Evolutionary conservation across 2,113 vertebrate species (phyloP), one percentile per base, ranked within the genome.

Genomic region (Microtus pennsylvanicus): DNA sequence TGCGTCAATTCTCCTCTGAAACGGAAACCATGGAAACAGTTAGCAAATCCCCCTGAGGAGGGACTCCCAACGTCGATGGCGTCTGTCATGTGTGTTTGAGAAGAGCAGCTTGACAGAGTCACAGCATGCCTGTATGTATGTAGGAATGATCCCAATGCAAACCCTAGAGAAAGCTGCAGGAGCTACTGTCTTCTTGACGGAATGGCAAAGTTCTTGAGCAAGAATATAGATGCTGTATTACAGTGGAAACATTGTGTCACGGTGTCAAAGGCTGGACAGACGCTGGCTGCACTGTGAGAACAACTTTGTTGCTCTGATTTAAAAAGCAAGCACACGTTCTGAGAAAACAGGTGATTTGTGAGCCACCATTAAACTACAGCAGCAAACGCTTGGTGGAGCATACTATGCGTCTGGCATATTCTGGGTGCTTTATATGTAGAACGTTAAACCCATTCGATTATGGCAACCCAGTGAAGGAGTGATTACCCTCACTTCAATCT

Each of bases 11-110:
- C 91, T 42, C 58, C 90, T 87, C 61, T 93, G 97, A 97, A 94
- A 95, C 90, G 96, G 98, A 98, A 98, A 93, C 97, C 97, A 98
- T 96, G 70, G 90, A 58, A 94, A 95, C 85, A 19, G 58, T 91
- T 96, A 75, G 22, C 78, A 83, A 97, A 96, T 96, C 94, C 45
- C 92, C 2, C 47, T 19, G 90, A 82, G 95, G 78, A 50, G 61
- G 90, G 35, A 92, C 77, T 83, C 82, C 47, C 55, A 19, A 4
- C 55, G 10, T 7, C 24, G 22, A 55, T 24, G 47, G 28, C 17
- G n/a, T 7, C 22, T 33, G 78, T 26, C 83, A n/a, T 1, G 0
- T 42, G 72, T 47, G 26, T 70, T 35, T 61, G 89, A 77, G 42
- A 90, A 82, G n/a, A 21, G 13, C 70, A n/a, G 28, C 63, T 1